Evolutionary conservation across 2,113 vertebrate genomes (phyloP).

Genomic region (Lepidothrix coronata): DNA sequence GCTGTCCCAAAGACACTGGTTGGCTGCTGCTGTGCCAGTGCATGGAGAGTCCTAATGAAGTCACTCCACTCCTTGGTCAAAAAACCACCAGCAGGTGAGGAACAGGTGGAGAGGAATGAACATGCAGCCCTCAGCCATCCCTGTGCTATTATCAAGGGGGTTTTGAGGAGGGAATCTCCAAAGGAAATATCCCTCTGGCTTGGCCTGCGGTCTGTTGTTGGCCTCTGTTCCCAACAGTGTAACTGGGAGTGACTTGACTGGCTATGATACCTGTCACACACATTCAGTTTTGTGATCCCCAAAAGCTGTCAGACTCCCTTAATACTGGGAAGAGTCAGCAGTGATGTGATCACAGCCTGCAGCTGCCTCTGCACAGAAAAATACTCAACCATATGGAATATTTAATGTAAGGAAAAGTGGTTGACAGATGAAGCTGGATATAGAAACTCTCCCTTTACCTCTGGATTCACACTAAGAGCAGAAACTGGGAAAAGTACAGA

Average conservation of each 20-base stretch:
- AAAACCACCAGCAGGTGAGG: neutral
- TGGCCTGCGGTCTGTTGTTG: neutral
- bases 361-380: neutral
- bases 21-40: neutral
- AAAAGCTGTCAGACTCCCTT: neutral
- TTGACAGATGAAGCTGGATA: neutral
- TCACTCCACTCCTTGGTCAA: neutral
- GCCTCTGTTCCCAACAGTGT: neutral
- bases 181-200: neutral
- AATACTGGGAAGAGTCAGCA: neutral
- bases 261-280: neutral
- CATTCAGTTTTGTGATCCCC: rapidly evolving
- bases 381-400: neutral
- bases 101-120: neutral
- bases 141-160: neutral
- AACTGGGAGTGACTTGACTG: neutral
- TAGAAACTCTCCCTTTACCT: neutral
- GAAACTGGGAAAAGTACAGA: neutral
- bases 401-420: neutral
- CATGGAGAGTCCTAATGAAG: no score
- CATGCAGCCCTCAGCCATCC: neutral
- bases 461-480: neutral
- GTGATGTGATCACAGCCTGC: neutral
- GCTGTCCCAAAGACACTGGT: neutral
- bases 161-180: neutral